Conservation (phyloP, 1,140 invertebrate species). For the Carcinoscorpius rotundicauda region DNA sequence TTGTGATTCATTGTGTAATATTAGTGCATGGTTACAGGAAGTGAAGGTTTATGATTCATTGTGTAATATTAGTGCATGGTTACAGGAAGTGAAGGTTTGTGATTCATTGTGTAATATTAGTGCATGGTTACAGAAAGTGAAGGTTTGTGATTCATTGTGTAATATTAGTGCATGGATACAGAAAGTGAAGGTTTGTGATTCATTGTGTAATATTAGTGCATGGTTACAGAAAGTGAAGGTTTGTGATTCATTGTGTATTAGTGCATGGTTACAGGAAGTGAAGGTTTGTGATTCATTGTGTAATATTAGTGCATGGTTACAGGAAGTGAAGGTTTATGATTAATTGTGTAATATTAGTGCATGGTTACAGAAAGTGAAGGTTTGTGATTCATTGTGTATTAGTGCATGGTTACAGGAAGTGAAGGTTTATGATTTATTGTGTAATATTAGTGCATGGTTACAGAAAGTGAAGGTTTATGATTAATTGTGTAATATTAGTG, state of each 20-base stretch:
- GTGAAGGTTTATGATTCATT: constrained; percentile 61
- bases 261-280: constrained; percentile 60
- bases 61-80: no score
- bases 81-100: constrained; percentile 87
- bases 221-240: constrained; percentile 87
- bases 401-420: constrained; percentile 60
- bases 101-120: no score
- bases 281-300: constrained; percentile 50
- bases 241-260: no score
- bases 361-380: constrained; percentile 82
- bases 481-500: no score
- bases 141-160: constrained; percentile 45
- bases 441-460: constrained; percentile 33
- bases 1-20: no score
- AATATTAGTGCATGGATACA: constrained; percentile 38
- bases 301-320: constrained; percentile 36
- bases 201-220: no score
- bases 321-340: constrained; percentile 79
- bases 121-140: constrained; percentile 68
- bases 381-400: constrained; percentile 29
- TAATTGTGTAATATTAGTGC: no score
- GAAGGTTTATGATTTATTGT: constrained; percentile 49
- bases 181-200: constrained; percentile 76
- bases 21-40: constrained; percentile 49
- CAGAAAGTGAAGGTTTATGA: constrained; percentile 81